phyloP scores from a whole-genome alignment of 1,140 invertebrate genomes.

The Drosophila aff. region DNA sequence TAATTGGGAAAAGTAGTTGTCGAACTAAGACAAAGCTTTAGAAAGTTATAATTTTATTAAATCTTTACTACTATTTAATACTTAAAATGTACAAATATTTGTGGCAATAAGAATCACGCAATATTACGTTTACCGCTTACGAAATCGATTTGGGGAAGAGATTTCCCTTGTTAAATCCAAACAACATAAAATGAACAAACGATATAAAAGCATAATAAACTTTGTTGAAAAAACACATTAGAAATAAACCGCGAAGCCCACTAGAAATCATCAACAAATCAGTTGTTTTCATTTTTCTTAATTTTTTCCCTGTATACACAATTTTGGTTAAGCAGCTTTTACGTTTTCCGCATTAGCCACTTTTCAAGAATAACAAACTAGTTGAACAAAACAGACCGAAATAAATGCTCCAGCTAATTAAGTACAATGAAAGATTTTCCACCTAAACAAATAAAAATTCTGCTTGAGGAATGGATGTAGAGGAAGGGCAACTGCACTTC shows the following conservation, averaged over 20 bases:
- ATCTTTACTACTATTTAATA: background rate
- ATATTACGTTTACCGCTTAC: background rate
- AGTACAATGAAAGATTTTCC: background rate
- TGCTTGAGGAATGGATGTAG: background rate
- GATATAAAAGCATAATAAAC: conserved; percentile 6
- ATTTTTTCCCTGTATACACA: background rate
- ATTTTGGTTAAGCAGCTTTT: conserved; percentile 1
- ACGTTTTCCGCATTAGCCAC: background rate
- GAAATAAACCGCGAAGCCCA: conserved; percentile 3
- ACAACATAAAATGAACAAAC: background rate
- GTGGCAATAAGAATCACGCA: background rate
- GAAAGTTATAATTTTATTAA: background rate
- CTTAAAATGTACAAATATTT: background rate
- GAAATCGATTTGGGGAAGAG: background rate
- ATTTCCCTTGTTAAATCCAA: background rate
- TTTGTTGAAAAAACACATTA: conserved; percentile 8
- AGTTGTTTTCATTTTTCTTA: conserved; percentile 1
- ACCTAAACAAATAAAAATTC: conserved; percentile 3
- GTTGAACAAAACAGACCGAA: background rate
- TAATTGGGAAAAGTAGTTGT: background rate
- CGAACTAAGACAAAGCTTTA: background rate
- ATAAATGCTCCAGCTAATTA: conserved; percentile 5
- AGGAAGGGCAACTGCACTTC: background rate
- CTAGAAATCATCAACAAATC: conserved; percentile 3
- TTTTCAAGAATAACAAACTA: background rate